Percentiles rank a stretch among this genome's conserved stretches.
These are phyloP conservation scores for Cryptoblepharus egeriae DNA, from an alignment of 2,797 vertebrate species.

Conservation along the genomic window DNA sequence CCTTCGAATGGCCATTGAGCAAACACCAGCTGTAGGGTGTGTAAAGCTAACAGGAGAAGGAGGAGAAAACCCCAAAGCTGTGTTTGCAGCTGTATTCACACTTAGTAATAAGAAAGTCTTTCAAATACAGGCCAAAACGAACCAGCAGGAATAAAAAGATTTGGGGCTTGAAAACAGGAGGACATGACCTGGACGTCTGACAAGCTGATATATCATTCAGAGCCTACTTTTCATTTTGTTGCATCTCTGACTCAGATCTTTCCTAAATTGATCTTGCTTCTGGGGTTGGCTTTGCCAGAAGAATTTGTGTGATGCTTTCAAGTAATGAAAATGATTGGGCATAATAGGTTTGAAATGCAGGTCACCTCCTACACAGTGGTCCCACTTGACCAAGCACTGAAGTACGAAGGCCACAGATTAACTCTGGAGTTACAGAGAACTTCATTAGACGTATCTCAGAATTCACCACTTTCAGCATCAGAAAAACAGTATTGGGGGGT, in stretches of 20 bases:
- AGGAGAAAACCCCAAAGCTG: constrained; percentile 41
- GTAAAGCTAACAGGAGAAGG: constrained; percentile 60
- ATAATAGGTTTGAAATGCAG: constrained; percentile 36
- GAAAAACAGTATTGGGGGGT: too few species aligned
- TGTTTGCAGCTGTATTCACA: constrained; percentile 68
- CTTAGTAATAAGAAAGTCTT: constrained; percentile 59
- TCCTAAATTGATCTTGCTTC: constrained; percentile 45
- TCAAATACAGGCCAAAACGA: constrained; percentile 47
- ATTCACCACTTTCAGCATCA: too few species aligned
- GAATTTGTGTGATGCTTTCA: constrained; percentile 38
- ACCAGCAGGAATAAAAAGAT: constrained; percentile 52
- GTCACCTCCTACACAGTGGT: too few species aligned
- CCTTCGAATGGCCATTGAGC: constrained; percentile 65
- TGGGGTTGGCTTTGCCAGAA: constrained; percentile 37
- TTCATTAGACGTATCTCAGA: too few species aligned
- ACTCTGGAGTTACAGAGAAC: too few species aligned
- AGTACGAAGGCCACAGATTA: too few species aligned
- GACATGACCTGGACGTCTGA: constrained; percentile 33
- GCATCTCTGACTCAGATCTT: constrained; percentile 51
- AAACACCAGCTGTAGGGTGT: constrained; percentile 74
- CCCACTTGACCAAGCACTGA: too few species aligned
- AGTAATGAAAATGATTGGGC: constrained; percentile 48
- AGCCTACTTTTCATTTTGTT: constrained; percentile 38
- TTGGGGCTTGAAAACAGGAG: constrained; percentile 47
- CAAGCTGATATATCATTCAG: constrained; percentile 45